These are phyloP conservation scores for Trissonchulus latispiculum DNA, from an alignment of 2,888 invertebrate species.

Conservation along the genomic window DNA sequence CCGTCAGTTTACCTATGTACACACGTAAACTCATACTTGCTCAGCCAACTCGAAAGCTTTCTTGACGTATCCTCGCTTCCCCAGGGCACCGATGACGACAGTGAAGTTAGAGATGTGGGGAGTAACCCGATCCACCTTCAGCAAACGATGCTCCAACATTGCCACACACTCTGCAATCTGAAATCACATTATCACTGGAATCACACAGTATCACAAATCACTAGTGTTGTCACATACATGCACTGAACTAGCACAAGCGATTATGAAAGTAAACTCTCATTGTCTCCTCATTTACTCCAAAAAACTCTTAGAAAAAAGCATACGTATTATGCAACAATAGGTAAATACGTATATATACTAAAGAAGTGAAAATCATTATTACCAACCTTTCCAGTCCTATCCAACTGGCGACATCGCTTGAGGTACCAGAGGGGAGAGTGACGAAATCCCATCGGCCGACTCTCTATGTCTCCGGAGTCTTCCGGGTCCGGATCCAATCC, in stretches of 20 bases:
- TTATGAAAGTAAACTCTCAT: too few relatives aligned
- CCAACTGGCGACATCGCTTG: background rate
- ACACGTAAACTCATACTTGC: slow-evolving; percentile 44
- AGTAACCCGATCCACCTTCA: slow-evolving; percentile 61
- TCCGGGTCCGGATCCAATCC: too few relatives aligned
- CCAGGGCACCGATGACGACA: slow-evolving; percentile 70
- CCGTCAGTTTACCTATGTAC: too few relatives aligned
- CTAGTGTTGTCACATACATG: background rate
- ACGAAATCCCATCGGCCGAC: background rate
- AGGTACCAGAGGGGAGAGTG: background rate
- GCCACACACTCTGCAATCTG: slow-evolving; percentile 61
- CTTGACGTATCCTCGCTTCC: slow-evolving; percentile 68
- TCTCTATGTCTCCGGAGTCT: background rate
- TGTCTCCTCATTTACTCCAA: too few relatives aligned
- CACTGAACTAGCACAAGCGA: background rate
- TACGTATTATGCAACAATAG: too few relatives aligned
- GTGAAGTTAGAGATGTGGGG: slow-evolving; percentile 69
- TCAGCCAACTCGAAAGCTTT: slow-evolving; percentile 73
- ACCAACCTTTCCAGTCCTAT: background rate
- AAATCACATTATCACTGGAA: slow-evolving; percentile 21
- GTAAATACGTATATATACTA: background rate
- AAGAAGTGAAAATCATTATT: background rate
- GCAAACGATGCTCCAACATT: slow-evolving; percentile 64
- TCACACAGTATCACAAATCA: too few relatives aligned
- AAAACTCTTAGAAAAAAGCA: too few relatives aligned